Conservation (phyloP, 2,888 invertebrate genomes). For the Drosophila eohydei region DNA sequence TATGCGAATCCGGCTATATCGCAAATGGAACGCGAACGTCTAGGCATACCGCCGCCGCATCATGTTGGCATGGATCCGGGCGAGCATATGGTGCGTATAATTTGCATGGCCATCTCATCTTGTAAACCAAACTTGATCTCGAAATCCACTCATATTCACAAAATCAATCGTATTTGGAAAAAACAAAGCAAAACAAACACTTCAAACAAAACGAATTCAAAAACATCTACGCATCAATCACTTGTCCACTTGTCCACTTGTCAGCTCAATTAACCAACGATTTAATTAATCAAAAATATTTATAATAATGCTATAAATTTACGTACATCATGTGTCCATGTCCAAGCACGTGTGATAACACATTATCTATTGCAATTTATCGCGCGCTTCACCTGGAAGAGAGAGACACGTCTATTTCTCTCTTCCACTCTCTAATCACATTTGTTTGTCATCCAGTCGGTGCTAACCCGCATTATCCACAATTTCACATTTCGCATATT, state of each 20-base stretch:
- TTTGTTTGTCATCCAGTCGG: conserved; percentile 49
- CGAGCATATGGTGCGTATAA: conserved; percentile 92
- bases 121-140: conserved; percentile 37
- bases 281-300: background rate
- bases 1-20: conserved; percentile 91
- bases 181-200: conserved; percentile 25
- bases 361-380: conserved; percentile 7
- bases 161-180: conserved; percentile 84
- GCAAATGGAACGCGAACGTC: conserved; percentile 94
- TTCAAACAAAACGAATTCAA: conserved; percentile 39
- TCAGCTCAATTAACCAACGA: conserved; percentile 49
- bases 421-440: conserved; percentile 42
- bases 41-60: conserved; percentile 90
- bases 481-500: conserved; percentile 35
- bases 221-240: conserved; percentile 56
- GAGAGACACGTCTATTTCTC: background rate
- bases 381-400: conserved; percentile 29
- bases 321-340: conserved; percentile 49
- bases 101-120: conserved; percentile 52
- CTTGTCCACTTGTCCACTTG: conserved; percentile 50
- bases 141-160: conserved; percentile 80
- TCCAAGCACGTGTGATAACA: conserved; percentile 60
- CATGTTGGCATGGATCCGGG: conserved; percentile 89
- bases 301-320: conserved; percentile 8
- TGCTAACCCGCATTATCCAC: conserved; percentile 65